Percentiles rank a stretch among this genome's conserved stretches.
Conservation (phyloP, 1,140 invertebrate genomes). For the Helicoverpa zea region DNA sequence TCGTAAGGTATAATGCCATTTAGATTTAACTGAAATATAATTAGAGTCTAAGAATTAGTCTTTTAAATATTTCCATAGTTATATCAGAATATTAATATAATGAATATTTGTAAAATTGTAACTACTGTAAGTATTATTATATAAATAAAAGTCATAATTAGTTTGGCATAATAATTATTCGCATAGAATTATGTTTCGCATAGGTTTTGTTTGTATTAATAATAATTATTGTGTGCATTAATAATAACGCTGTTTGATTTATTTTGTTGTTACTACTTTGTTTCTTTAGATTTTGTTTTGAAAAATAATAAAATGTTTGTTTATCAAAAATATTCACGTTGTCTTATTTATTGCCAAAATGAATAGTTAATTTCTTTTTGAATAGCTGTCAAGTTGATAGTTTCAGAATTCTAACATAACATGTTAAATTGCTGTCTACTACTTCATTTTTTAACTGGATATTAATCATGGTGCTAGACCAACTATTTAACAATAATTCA, state of each 20-base stretch:
- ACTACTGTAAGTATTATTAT: slow-evolving; percentile 39
- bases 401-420: too few species aligned
- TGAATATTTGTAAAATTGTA: slow-evolving; percentile 23
- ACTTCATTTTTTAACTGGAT: too few species aligned
- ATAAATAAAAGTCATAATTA: slow-evolving; percentile 49
- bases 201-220: slow-evolving; percentile 37
- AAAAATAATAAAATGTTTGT: slow-evolving; percentile 66
- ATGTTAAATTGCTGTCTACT: too few species aligned
- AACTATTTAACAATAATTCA: too few species aligned
- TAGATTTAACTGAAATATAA: background rate
- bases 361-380: too few species aligned
- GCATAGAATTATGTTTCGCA: slow-evolving; percentile 5
- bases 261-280: slow-evolving; percentile 61
- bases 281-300: slow-evolving; percentile 62
- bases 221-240: slow-evolving; percentile 33
- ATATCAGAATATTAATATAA: slow-evolving; percentile 2
- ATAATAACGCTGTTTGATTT: slow-evolving; percentile 49
- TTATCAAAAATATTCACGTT: slow-evolving; percentile 35
- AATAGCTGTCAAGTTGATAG: too few species aligned
- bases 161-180: slow-evolving; percentile 49
- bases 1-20: background rate
- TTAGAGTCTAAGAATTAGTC: background rate
- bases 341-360: background rate
- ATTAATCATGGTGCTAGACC: too few species aligned
- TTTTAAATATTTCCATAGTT: background rate